phyloP scores from a whole-genome alignment of 1,140 invertebrate genomes.

The Olivierus martensii region DNA sequence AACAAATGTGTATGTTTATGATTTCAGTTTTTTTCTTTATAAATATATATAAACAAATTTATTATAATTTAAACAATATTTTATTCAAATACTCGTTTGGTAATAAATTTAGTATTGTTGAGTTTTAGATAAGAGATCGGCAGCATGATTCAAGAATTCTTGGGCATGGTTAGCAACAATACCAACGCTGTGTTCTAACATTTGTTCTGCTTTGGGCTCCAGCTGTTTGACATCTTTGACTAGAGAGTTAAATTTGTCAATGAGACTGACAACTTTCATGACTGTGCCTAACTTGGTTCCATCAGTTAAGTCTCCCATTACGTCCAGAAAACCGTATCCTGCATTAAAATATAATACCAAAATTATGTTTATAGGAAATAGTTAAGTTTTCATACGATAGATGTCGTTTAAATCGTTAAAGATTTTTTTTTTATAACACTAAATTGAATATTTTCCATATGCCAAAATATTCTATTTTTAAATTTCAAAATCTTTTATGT shows the following conservation, averaged over 20 bases:
- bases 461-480: too few species aligned
- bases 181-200: constrained; percentile 10
- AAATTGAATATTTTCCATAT: too few species aligned
- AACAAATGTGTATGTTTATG: too few species aligned
- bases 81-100: too few species aligned
- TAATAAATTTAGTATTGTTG: too few species aligned
- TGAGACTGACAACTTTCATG: constrained; percentile 8
- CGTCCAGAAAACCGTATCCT: constrained; percentile 9
- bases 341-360: background rate
- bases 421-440: background rate
- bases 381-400: too few species aligned
- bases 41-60: too few species aligned
- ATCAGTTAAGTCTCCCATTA: constrained; percentile 6
- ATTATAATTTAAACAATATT: too few species aligned
- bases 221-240: constrained; percentile 12
- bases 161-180: constrained; percentile 9
- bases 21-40: too few species aligned
- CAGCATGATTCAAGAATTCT: constrained; percentile 10
- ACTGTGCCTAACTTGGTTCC: constrained; percentile 8
- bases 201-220: constrained; percentile 5
- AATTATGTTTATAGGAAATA: too few species aligned
- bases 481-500: too few species aligned
- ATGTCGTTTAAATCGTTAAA: background rate
- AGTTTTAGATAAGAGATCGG: background rate
- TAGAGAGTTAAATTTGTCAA: constrained; percentile 14